Evolutionary conservation across 2,113 vertebrate species (phyloP).

Genomic region (Columbina picui): DNA sequence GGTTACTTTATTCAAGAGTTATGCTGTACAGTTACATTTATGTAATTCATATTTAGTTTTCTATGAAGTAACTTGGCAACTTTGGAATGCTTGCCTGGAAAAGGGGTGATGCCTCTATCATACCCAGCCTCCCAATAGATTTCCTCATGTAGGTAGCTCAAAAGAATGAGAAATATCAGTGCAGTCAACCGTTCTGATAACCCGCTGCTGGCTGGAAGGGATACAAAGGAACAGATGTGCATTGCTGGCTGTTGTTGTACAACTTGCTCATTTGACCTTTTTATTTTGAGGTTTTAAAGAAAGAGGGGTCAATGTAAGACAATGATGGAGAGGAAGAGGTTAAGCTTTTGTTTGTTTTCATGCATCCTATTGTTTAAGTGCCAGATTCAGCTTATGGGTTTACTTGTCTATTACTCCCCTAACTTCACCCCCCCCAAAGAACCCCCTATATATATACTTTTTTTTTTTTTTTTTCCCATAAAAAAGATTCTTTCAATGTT

Average conservation of each 20-base stretch:
- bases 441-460: too few relatives aligned
- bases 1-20: background rate
- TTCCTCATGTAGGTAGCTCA: background rate
- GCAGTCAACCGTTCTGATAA: background rate
- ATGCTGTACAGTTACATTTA: background rate
- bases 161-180: background rate
- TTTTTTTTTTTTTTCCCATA: background rate
- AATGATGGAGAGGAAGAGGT: background rate
- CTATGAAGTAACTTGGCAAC: background rate
- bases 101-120: fast-evolving
- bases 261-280: background rate
- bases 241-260: background rate
- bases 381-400: background rate
- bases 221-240: background rate
- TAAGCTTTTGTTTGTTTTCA: background rate
- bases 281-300: background rate
- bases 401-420: background rate
- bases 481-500: background rate
- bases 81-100: background rate
- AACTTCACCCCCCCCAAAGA: background rate
- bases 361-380: background rate
- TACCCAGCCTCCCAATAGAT: background rate
- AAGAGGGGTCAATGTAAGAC: background rate
- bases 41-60: background rate
- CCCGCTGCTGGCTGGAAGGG: background rate